Percentiles rank a stretch among this genome's conserved stretches.
Conservation (phyloP, 1,140 invertebrate species). For the Drosophila teissieri region DNA sequence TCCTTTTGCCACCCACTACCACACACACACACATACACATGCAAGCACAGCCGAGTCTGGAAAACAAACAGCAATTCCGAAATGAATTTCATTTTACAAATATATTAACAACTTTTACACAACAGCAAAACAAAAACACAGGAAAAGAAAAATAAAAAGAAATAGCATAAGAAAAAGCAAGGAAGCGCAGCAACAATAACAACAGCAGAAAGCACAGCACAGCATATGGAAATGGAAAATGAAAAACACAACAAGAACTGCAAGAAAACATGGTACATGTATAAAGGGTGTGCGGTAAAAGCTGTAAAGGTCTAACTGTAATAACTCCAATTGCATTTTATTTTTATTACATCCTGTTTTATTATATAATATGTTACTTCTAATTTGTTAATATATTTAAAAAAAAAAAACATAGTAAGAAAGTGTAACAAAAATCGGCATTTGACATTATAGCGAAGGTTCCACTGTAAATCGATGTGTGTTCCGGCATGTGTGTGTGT, state of each 20-base stretch:
- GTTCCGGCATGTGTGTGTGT: conserved; percentile 4
- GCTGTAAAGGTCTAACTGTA: background rate
- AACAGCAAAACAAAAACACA: conserved; percentile 52
- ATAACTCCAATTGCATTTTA: background rate
- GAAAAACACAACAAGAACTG: conserved; percentile 63
- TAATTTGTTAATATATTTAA: no score
- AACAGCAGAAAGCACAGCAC: conserved; percentile 63
- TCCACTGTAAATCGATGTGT: conserved; percentile 28
- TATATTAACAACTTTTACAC: conserved; percentile 82
- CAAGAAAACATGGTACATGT: conserved; percentile 1
- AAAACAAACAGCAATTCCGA: conserved; percentile 79
- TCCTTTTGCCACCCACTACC: conserved; percentile 1
- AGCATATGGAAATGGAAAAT: conserved; percentile 79
- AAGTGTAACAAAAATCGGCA: background rate
- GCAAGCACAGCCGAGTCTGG: conserved; percentile 11
- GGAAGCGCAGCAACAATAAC: conserved; percentile 39
- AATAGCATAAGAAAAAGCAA: conserved; percentile 11
- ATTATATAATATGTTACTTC: no score
- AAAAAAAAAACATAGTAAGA: no score
- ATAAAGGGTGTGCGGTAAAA: background rate
- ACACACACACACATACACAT: conserved; percentile 1
- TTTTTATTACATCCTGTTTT: no score
- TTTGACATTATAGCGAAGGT: background rate
- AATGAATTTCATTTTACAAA: conserved; percentile 84
- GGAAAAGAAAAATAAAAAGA: conserved; percentile 11